These are phyloP conservation scores for Colinus virginianus DNA, from an alignment of 2,113 vertebrate species.

Conservation along the genomic window DNA sequence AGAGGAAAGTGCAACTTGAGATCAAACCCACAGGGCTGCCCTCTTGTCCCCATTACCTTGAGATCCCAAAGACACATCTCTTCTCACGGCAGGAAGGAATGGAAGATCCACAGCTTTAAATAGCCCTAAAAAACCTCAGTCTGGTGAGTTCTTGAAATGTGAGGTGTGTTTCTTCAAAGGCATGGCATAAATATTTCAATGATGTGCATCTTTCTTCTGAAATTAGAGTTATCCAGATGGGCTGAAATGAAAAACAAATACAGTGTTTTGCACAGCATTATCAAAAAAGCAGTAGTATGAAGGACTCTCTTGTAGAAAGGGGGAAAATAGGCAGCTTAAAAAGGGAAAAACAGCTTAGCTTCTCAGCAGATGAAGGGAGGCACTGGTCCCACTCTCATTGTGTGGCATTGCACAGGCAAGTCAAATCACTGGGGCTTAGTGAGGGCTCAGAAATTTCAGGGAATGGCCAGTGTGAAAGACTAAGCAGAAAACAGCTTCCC, in stretches of 20 bases:
- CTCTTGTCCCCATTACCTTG: neutral
- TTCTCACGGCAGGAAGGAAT: neutral
- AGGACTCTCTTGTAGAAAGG: neutral
- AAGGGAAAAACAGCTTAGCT: neutral
- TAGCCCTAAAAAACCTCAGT: neutral
- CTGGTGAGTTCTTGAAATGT: neutral
- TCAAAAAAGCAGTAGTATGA: neutral
- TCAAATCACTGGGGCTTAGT: neutral
- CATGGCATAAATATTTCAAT: neutral
- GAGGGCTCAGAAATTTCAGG: neutral
- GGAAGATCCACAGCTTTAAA: neutral
- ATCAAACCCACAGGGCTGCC: neutral
- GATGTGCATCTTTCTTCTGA: neutral
- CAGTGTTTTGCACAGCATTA: neutral
- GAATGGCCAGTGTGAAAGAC: neutral
- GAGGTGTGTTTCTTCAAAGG: conserved; percentile 28
- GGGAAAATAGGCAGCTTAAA: neutral
- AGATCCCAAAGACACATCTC: neutral
- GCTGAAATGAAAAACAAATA: neutral
- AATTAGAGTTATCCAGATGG: neutral
- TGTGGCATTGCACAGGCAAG: rapidly evolving
- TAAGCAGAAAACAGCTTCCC: neutral
- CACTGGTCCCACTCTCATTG: rapidly evolving
- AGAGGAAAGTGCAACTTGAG: neutral
- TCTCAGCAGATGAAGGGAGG: neutral